phyloP scores from a whole-genome alignment of 2,797 vertebrate genomes.

The Vespertilio murinus region DNA sequence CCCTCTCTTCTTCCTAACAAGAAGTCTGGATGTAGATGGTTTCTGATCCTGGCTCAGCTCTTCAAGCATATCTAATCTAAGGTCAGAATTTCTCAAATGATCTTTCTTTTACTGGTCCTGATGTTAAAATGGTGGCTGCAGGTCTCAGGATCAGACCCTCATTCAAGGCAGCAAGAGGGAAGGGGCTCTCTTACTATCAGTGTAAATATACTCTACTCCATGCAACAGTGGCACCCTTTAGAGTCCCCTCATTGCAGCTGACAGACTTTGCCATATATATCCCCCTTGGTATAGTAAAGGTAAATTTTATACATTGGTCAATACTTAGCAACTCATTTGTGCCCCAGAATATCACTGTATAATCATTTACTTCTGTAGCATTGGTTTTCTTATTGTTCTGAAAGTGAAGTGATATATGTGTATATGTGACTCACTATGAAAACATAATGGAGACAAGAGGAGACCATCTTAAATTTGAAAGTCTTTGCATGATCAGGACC shows the following conservation, averaged over 20 bases:
- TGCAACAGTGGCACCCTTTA: not conserved
- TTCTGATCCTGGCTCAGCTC: not conserved
- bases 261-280: not conserved
- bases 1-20: not conserved
- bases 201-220: not conserved
- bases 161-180: no score
- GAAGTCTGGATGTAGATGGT: not conserved
- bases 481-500: not conserved
- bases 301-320: not conserved
- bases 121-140: not conserved
- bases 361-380: not conserved
- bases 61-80: not conserved
- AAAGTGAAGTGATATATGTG: not conserved
- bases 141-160: not conserved
- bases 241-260: not conserved
- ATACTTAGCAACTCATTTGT: not conserved
- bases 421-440: not conserved
- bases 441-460: not conserved
- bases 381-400: slow-evolving; percentile 3
- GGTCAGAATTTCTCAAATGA: not conserved
- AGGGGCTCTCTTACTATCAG: rapidly evolving
- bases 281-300: not conserved
- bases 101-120: not conserved
- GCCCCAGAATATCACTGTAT: not conserved
- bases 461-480: not conserved